phyloP scores from a whole-genome alignment of 2,113 vertebrate genomes.

The Oncorhynchus masou region DNA sequence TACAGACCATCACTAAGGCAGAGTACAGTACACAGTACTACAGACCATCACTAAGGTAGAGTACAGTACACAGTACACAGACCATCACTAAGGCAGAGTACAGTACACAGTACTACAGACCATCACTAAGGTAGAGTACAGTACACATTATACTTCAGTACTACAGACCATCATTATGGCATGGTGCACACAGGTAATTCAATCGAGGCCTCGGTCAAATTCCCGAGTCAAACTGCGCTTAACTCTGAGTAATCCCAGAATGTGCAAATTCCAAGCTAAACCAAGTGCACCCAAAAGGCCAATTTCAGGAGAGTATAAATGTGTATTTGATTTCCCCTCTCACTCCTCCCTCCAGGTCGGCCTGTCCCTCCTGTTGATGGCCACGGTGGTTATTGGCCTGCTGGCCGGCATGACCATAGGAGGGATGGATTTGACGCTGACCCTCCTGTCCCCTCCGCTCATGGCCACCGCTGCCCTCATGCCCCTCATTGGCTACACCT shows the following conservation, averaged over 20 bases:
- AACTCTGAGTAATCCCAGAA: no score
- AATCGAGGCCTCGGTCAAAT: no score
- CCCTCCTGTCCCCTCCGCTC: constrained; percentile 67
- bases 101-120: no score
- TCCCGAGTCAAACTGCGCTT: no score
- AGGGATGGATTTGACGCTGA: constrained; percentile 15
- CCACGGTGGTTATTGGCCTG: constrained; percentile 32
- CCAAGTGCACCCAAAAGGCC: no score
- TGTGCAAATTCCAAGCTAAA: no score
- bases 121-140: constrained; percentile 70
- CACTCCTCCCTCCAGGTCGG: constrained; percentile 63
- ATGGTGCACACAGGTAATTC: no score
- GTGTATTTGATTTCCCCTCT: not conserved
- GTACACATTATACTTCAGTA: not conserved
- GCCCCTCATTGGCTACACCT: constrained; percentile 76
- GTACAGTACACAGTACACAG: no score
- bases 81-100: constrained; percentile 69
- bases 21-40: constrained; percentile 35
- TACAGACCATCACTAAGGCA: constrained; percentile 74
- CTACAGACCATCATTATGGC: no score
- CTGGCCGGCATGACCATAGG: constrained; percentile 45
- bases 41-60: not conserved
- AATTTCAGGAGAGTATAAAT: not conserved
- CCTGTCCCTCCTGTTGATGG: constrained; percentile 44
- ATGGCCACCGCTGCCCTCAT: constrained; percentile 73